Evolutionary conservation across 2,797 vertebrate species (phyloP), one percentile per base, ranked within the genome.

Genomic region (Sciurus vulgaris): DNA sequence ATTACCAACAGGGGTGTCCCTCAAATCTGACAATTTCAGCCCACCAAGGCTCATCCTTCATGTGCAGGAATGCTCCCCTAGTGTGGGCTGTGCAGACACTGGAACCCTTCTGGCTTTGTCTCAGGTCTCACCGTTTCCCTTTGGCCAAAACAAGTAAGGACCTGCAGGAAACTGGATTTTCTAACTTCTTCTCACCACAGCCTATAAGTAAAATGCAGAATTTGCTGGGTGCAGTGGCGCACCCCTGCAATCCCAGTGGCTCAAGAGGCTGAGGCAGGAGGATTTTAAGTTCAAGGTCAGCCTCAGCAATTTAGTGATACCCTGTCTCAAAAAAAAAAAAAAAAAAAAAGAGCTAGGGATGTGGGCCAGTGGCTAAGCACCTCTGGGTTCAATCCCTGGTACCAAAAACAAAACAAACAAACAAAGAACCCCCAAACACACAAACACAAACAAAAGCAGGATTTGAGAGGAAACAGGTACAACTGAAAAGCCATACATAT

Each of bases 121-220:
- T 89, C 74, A 82, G 26, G 70, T 51, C 41, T 14, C 8, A 20
- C 10, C 38, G 86, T 85, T 92, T 47, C 33, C n/a, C 49, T 41
- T 89, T 0, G 13, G 86, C 6, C 26, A 14, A 91, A 90, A 91
- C 15, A 84, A 95, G 72, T 20, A 82, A 61, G n/a, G 44, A 63
- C 22, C 47, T 77, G 17, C 4, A 51, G 84, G 73, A 79, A 79
- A 94, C 2, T 72, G 54, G 18, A 7, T 51, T 93, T 96, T 86
- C 70, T 86, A 70, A 78, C 0, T 5, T 82, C 0, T 5, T 82
- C 90, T 95, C 51, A 83, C 41, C 24, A 22, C 5, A 47, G 87
- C 63, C 77, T 88, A 35, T 67, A 47, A 24, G 49, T 38, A 90
- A 92, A 93, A 87, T 30, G 89, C 20, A 92, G 59, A 95, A 86